phyloP scores from a whole-genome alignment of 2,113 vertebrate genomes.

The Opisthocomus hoazin region DNA sequence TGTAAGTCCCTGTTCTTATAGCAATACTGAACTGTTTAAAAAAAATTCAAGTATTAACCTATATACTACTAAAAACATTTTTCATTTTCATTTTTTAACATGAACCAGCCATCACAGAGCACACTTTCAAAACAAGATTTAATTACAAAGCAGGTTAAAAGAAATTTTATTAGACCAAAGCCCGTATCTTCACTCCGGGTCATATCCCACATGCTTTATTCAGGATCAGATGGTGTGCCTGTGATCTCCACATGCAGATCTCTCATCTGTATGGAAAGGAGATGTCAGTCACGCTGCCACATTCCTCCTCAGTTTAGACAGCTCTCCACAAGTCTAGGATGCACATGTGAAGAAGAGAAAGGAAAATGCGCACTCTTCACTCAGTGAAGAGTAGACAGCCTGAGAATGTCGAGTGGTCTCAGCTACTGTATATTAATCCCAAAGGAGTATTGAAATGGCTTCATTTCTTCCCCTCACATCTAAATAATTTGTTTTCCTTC shows the following conservation, averaged over 20 bases:
- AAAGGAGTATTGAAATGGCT: neutral
- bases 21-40: neutral
- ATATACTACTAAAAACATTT: neutral
- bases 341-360: neutral
- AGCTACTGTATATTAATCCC: neutral
- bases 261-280: neutral
- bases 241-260: constrained; percentile 52
- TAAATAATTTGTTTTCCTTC: neutral
- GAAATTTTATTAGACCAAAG: constrained; percentile 28
- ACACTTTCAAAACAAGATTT: constrained; percentile 16
- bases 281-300: neutral
- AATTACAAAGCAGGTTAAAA: constrained; percentile 46
- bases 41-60: neutral
- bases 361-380: neutral
- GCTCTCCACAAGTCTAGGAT: neutral
- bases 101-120: neutral
- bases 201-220: constrained; percentile 16
- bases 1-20: neutral
- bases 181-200: neutral
- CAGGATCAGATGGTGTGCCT: constrained; percentile 18
- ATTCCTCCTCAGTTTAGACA: neutral
- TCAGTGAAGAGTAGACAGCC: neutral
- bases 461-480: neutral
- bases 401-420: neutral
- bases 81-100: constrained; percentile 22